Percentiles rank a stretch among this genome's conserved stretches.
These are phyloP conservation scores for Hololepta plana DNA, from an alignment of 2,888 invertebrate species.

Conservation along the genomic window DNA sequence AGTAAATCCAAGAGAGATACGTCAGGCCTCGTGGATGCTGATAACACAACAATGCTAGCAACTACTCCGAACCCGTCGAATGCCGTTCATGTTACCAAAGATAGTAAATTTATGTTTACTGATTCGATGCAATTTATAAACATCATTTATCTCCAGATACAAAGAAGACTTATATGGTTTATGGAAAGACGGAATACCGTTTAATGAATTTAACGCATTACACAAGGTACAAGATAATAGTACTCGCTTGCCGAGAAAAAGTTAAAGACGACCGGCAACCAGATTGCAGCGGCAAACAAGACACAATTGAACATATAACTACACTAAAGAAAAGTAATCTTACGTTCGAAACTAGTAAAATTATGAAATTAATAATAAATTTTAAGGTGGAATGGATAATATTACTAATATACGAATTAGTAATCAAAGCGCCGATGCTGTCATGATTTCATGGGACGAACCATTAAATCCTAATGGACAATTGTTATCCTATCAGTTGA, in stretches of 20 bases:
- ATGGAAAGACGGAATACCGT: slow-evolving; percentile 29
- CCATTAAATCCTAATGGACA: slow-evolving; percentile 76
- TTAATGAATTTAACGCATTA: slow-evolving; percentile 55
- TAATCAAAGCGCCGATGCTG: slow-evolving; percentile 31
- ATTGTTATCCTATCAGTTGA: slow-evolving; percentile 68
- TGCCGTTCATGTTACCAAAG: too few species aligned
- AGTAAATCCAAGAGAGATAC: too few species aligned
- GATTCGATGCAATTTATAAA: too few species aligned
- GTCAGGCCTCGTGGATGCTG: too few species aligned
- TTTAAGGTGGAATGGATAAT: slow-evolving; percentile 49
- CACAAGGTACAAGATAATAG: slow-evolving; percentile 53
- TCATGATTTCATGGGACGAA: slow-evolving; percentile 61
- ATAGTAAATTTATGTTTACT: too few species aligned
- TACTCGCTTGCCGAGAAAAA: slow-evolving; percentile 62
- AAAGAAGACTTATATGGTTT: slow-evolving; percentile 13
- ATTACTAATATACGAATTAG: slow-evolving; percentile 36
- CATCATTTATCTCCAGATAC: slow-evolving; percentile 2
- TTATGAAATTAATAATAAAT: too few species aligned
- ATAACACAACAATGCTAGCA: too few species aligned
- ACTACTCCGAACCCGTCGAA: too few species aligned
- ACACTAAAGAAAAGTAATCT: too few species aligned
- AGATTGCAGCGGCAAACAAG: slow-evolving; percentile 12
- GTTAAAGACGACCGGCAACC: slow-evolving; percentile 19
- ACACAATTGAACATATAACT: too few species aligned
- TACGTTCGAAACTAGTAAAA: too few species aligned